Evolutionary conservation across 2,113 vertebrate genomes (phyloP).

Genomic region (Jacana jacana): DNA sequence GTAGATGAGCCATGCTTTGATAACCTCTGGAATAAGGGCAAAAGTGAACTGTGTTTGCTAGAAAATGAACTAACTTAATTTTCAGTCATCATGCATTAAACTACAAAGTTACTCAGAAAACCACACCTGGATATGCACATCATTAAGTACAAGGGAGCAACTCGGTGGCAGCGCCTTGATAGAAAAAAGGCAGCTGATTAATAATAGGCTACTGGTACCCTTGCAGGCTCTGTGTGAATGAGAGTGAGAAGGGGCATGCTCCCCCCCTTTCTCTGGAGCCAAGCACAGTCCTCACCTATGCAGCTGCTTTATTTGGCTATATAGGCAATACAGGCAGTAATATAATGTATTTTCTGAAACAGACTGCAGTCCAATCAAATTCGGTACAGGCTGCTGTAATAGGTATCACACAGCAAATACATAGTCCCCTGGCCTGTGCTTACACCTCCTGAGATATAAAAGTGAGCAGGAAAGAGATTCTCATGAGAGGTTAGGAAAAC

Average conservation of each 20-base stretch:
- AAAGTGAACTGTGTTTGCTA: background rate
- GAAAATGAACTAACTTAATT: background rate
- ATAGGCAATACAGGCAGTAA: background rate
- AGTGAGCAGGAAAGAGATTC: background rate
- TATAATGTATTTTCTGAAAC: background rate
- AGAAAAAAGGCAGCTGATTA: background rate
- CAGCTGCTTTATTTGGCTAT: background rate
- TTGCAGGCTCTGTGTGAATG: background rate
- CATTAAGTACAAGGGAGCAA: background rate
- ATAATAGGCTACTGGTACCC: background rate
- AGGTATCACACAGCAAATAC: background rate
- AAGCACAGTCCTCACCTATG: background rate
- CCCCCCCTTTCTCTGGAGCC: background rate
- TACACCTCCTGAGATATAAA: background rate
- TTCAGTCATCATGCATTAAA: background rate
- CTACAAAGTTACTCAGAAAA: background rate
- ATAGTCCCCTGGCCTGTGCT: background rate
- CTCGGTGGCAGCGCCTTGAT: background rate
- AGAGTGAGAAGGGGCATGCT: background rate
- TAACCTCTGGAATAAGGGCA: background rate
- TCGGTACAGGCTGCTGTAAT: accelerated
- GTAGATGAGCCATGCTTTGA: background rate
- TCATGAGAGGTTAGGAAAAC: background rate
- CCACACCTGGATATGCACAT: background rate
- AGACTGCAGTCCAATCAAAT: background rate